Conservation (phyloP, 2,797 vertebrate species). For the Anabacerthia variegaticeps region DNA sequence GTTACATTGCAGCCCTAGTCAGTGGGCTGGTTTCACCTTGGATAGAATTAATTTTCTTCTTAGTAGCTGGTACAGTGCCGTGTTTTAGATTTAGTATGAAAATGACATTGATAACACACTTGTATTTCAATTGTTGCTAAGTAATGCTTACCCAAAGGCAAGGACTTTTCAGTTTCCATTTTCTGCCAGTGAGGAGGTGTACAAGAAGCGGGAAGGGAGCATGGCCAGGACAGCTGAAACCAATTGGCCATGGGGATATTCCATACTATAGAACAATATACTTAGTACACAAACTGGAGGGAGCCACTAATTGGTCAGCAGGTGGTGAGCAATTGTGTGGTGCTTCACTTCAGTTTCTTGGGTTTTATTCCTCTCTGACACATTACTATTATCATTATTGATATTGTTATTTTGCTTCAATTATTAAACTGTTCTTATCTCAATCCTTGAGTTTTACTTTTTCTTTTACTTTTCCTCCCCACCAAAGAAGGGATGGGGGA, state of each 20-base stretch:
- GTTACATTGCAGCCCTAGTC: background rate
- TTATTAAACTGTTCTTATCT: background rate
- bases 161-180: background rate
- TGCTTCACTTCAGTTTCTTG: background rate
- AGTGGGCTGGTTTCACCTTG: background rate
- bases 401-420: background rate
- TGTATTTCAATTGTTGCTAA: background rate
- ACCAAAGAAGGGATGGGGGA: background rate
- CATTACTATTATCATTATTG: background rate
- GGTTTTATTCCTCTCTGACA: background rate
- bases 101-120: background rate
- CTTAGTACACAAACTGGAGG: background rate
- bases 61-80: fast-evolving
- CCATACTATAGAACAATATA: background rate
- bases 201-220: background rate
- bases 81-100: background rate
- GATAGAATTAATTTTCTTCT: background rate
- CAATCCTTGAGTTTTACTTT: background rate
- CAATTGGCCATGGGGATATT: background rate
- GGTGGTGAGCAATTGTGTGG: background rate
- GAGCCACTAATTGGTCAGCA: background rate
- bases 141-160: background rate
- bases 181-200: background rate
- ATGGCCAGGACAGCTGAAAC: background rate
- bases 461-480: background rate